Evolutionary conservation across 2,888 invertebrate genomes (phyloP).

Genomic region (Octonoba sinensis): DNA sequence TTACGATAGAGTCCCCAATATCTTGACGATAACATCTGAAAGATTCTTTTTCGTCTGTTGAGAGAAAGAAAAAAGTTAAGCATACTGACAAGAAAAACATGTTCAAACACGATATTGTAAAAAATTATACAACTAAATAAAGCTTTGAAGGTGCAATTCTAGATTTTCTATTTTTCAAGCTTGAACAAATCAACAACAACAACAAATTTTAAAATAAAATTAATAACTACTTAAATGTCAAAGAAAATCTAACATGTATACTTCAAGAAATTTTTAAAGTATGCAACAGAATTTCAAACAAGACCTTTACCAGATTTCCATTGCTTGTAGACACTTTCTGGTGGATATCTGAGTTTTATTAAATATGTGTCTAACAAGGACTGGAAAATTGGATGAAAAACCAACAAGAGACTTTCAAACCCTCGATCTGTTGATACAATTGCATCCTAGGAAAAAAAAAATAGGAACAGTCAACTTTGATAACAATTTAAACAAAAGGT

Average conservation of each 20-base stretch:
- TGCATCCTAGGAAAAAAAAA: conserved; percentile 75
- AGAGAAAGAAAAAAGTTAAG: conserved; percentile 1
- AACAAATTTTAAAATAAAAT: too few species aligned
- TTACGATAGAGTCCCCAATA: conserved; percentile 84
- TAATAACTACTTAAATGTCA: too few species aligned
- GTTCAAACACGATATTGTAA: background rate
- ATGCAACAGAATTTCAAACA: too few species aligned
- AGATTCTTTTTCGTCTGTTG: conserved; percentile 83
- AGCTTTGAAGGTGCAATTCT: too few species aligned
- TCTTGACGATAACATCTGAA: conserved; percentile 90
- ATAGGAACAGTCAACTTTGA: conserved; percentile 12
- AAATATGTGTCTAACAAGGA: conserved; percentile 83
- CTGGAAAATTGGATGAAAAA: conserved; percentile 84
- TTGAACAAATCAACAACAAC: too few species aligned
- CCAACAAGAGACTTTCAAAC: conserved; percentile 74
- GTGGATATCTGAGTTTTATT: conserved; percentile 83
- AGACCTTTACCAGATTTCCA: conserved; percentile 70
- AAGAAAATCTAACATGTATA: too few species aligned
- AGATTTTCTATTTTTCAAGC: too few species aligned
- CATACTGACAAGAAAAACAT: too few species aligned
- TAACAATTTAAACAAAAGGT: background rate
- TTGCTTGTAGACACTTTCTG: conserved; percentile 74
- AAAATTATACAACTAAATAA: background rate
- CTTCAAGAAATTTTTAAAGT: too few species aligned
- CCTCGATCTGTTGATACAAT: conserved; percentile 73